Conservation (phyloP, 1,140 invertebrate species). For the Harlomillsia oculata region DNA sequence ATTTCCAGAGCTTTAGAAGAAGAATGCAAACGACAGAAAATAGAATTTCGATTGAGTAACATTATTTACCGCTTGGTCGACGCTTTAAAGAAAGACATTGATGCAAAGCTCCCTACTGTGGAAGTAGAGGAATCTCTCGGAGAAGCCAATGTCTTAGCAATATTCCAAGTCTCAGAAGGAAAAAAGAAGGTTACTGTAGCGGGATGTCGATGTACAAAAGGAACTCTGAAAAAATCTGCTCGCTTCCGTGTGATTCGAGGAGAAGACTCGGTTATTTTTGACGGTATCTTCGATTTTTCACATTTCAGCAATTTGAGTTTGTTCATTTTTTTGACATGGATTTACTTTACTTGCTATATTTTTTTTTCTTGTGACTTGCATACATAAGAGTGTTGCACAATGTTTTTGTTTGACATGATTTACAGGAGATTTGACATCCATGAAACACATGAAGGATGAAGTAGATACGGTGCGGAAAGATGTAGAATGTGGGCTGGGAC, state of each 20-base stretch:
- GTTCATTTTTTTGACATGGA: not conserved
- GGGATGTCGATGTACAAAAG: slow-evolving; percentile 74
- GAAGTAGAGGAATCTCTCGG: slow-evolving; percentile 68
- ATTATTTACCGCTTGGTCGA: slow-evolving; percentile 88
- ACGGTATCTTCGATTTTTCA: slow-evolving; percentile 51
- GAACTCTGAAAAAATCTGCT: slow-evolving; percentile 58
- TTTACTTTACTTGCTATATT: not conserved
- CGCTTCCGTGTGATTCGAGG: slow-evolving; percentile 60
- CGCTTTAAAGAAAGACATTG: slow-evolving; percentile 72
- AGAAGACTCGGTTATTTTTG: slow-evolving; percentile 55
- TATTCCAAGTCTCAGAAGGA: slow-evolving; percentile 72
- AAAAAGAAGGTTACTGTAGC: slow-evolving; percentile 75
- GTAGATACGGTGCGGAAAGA: slow-evolving; percentile 71
- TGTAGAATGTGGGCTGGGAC: slow-evolving; percentile 74
- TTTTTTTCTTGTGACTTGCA: not conserved
- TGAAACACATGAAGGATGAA: slow-evolving; percentile 83
- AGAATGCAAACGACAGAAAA: slow-evolving; percentile 46
- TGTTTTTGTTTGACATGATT: slow-evolving; percentile 37
- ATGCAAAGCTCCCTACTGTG: slow-evolving; percentile 55
- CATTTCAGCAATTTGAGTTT: too few relatives aligned
- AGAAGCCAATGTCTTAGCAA: slow-evolving; percentile 73
- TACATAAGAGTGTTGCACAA: not conserved
- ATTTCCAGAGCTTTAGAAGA: slow-evolving; percentile 45
- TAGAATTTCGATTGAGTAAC: slow-evolving; percentile 61
- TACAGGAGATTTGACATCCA: slow-evolving; percentile 63